Evolutionary conservation across 2,888 invertebrate species (phyloP), one percentile per base, ranked within the genome.

Genomic region (Andrena trimmerana): DNA sequence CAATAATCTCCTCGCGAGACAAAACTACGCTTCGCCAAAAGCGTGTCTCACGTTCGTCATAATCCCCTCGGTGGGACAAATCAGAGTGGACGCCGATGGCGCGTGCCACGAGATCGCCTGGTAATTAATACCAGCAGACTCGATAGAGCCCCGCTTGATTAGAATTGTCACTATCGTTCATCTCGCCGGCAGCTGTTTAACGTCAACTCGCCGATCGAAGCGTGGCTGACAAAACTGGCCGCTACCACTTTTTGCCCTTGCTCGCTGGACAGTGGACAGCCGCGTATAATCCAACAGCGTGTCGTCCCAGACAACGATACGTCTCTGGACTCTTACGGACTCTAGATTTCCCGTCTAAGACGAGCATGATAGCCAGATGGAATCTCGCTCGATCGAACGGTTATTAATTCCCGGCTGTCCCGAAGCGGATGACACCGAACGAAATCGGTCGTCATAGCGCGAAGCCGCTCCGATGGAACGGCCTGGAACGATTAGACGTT

Each of bases 151-250:
- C 70, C 50, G 63, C 66, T 88, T 84, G 86, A 88, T 88, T 88
- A 87, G 82, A 85, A 84, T 86, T 84, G 85, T 88, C 88, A 80
- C 81, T 88, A 87, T 88, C 86, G 81, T 81, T 86, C 85, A 88
- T 86, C 84, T 85, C 62, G 42, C n/a, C 65, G 74, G 77, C 65
- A 50, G 74, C 85, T 78, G 80, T 76, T 83, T 81, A 83, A 85
- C 73, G 85, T 83, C 85, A 63, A 73, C 80, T 65, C 70, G 73
- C 75, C 80, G 68, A 82, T 84, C 79, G 84, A 84, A 84, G 84
- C 85, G 85, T 82, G 79, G 70, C 85, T 77, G 75, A 83, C 83
- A 81, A 81, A 85, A 84, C 82, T 83, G 67, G 77, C 77, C 78
- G 83, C 83, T 83, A 83, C 83, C 70, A 76, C 85, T 83, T 83